Evolutionary conservation across 2,888 invertebrate genomes (phyloP), one percentile per base, ranked within the genome.

Genomic region (Aphidoletes aphidimyza): DNA sequence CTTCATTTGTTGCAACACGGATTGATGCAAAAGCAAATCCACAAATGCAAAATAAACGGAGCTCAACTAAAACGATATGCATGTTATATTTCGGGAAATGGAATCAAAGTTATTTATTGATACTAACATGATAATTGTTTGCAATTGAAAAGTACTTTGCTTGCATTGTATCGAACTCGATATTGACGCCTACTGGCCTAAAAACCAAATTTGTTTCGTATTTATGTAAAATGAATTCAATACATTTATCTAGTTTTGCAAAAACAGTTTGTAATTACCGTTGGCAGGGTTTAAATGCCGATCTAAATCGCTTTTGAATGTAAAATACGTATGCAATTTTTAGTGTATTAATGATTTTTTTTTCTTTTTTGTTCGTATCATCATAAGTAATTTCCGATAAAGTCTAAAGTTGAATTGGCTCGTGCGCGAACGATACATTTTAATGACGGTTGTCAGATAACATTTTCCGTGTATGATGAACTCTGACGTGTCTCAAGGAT

Each of bases 121-220:
- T 54, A 54, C 11, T n/a, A n/a, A 39, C 14, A 69, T 30, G 34
- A 26, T 26, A 69, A 30, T 69, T 30, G 26, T 30, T 9, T 11
- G 2, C 0, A 26, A 30, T 30, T 69, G n/a, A 17, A 30, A 69
- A 69, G 30, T 11, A 54, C 14, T 54, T 8, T 54, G 26, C 26
- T 54, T 69, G 69, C 69, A 69, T 30, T 22, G n/a, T 3, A 30
- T 30, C 6, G 30, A 69, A 69, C 69, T 14, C 69, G 69, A 69
- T 69, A 69, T 69, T 30, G 34, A 69, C 69, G 69, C 69, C 69
- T 30, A 69, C 69, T 69, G 69, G 69, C 69, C 69, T 69, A 69
- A 69, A n/a, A 47, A 47, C 17, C 5, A 39, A 54, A 54, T 54
- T 54, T 22, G 54, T 54, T n/a, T 54, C 14, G n/a, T 54, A 11